phyloP scores from a whole-genome alignment of 2,113 vertebrate genomes.

The Tragelaphus scriptus region DNA sequence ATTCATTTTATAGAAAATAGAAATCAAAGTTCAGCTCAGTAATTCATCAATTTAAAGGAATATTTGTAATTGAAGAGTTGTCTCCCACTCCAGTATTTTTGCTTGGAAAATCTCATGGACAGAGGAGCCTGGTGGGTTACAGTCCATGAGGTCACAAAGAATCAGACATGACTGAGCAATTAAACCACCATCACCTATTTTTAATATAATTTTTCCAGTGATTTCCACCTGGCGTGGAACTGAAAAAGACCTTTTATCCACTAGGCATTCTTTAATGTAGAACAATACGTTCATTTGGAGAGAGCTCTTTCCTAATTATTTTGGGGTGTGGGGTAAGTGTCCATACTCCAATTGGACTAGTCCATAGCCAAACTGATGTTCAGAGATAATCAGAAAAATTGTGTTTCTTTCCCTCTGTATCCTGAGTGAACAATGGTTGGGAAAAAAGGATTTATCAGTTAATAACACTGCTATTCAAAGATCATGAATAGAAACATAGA shows the following conservation, averaged over 20 bases:
- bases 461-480: too few species aligned
- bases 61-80: not conserved
- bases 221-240: not conserved
- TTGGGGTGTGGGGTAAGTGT: fast-evolving
- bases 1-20: not conserved
- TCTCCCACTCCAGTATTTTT: not conserved
- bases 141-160: not conserved
- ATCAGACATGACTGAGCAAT: not conserved
- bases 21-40: not conserved
- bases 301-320: not conserved
- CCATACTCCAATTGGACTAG: not conserved
- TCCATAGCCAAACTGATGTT: not conserved
- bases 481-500: not conserved
- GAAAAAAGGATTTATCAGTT: not conserved
- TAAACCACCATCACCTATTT: not conserved
- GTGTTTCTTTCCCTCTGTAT: not conserved
- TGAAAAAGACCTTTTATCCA: not conserved
- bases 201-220: not conserved
- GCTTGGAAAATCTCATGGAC: not conserved
- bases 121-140: not conserved
- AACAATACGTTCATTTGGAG: not conserved
- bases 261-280: not conserved
- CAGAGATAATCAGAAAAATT: not conserved
- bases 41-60: not conserved
- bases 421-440: not conserved